phyloP scores from a whole-genome alignment of 2,797 vertebrate genomes.

The Poeciliopsis gracilis region DNA sequence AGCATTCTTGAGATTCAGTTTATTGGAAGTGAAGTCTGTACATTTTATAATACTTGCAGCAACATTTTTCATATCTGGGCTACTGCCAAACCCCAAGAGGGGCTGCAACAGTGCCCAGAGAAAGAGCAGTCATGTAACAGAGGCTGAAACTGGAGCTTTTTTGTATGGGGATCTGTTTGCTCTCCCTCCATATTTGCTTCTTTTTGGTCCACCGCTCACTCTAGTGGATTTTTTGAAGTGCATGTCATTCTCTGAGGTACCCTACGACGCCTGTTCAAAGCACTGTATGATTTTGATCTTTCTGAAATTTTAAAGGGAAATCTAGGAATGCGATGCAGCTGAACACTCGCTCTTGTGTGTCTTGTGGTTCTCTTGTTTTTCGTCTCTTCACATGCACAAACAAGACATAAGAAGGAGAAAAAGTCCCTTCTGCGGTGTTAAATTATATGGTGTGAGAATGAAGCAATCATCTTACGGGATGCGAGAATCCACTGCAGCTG shows the following conservation, averaged over 20 bases:
- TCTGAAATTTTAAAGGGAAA: constrained; percentile 44
- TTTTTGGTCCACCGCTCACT: not conserved
- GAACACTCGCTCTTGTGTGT: constrained; percentile 46
- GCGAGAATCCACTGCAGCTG: constrained; percentile 20
- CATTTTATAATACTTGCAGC: constrained; percentile 50
- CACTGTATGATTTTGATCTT: constrained; percentile 40
- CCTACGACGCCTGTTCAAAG: constrained; percentile 40
- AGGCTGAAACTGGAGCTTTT: constrained; percentile 8
- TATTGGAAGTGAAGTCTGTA: constrained; percentile 53
- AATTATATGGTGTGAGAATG: constrained; percentile 44
- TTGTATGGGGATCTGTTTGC: not conserved
- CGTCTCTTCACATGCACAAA: constrained; percentile 27
- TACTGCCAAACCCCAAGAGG: constrained; percentile 47
- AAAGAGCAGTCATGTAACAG: not conserved
- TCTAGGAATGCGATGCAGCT: constrained; percentile 31
- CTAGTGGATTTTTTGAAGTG: not conserved
- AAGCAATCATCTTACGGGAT: constrained; percentile 23
- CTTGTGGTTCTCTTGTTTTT: constrained; percentile 35
- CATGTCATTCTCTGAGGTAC: constrained; percentile 9
- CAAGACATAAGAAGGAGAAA: constrained; percentile 10
- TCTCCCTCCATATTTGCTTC: constrained; percentile 4
- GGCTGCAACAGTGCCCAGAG: constrained; percentile 22
- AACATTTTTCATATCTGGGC: constrained; percentile 54
- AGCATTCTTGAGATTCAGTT: constrained; percentile 22
- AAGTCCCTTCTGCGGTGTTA: constrained; percentile 54